Percentiles rank a stretch among this genome's conserved stretches.
phyloP scores from a whole-genome alignment of 2,888 invertebrate species.

The Folsomia manolachei region DNA sequence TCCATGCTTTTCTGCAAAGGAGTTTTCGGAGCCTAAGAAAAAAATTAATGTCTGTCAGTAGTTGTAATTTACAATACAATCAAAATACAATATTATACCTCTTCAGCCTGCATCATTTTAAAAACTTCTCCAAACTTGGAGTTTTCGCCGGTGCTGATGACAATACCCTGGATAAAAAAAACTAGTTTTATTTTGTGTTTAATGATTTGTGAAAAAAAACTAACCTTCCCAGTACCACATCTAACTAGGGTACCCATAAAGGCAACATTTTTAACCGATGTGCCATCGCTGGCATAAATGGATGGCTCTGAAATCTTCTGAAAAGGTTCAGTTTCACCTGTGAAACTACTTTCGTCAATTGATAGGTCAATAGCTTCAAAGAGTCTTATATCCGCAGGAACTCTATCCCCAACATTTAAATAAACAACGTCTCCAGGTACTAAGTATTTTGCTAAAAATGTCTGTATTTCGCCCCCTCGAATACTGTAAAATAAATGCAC shows the following conservation, averaged over 20 bases:
- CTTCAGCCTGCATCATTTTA: constrained; percentile 98
- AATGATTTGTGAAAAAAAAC: neutral
- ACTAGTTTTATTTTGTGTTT: neutral
- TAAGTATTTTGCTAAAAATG: constrained; percentile 88
- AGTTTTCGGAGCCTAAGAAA: constrained; percentile 79
- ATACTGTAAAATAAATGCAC: constrained; percentile 69
- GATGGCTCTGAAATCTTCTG: constrained; percentile 69
- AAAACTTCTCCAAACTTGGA: constrained; percentile 99
- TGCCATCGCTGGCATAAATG: constrained; percentile 61
- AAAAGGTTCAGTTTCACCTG: constrained; percentile 95
- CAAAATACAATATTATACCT: constrained; percentile 56
- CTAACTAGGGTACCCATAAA: constrained; percentile 98
- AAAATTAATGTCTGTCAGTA: neutral
- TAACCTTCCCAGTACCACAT: constrained; percentile 90
- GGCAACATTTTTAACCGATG: constrained; percentile 68
- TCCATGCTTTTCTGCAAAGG: constrained; percentile 98
- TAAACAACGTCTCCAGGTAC: constrained; percentile 96
- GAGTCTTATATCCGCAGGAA: constrained; percentile 94
- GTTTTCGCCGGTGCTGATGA: constrained; percentile 92
- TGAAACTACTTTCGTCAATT: constrained; percentile 97
- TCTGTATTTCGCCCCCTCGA: constrained; percentile 79
- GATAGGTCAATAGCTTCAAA: constrained; percentile 87
- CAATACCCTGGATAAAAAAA: constrained; percentile 60
- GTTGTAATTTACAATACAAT: neutral
- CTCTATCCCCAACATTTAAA: constrained; percentile 89